Evolutionary conservation across 1,140 invertebrate genomes (phyloP), one percentile per base, ranked within the genome.

Genomic region (Drosophila fuyamai): DNA sequence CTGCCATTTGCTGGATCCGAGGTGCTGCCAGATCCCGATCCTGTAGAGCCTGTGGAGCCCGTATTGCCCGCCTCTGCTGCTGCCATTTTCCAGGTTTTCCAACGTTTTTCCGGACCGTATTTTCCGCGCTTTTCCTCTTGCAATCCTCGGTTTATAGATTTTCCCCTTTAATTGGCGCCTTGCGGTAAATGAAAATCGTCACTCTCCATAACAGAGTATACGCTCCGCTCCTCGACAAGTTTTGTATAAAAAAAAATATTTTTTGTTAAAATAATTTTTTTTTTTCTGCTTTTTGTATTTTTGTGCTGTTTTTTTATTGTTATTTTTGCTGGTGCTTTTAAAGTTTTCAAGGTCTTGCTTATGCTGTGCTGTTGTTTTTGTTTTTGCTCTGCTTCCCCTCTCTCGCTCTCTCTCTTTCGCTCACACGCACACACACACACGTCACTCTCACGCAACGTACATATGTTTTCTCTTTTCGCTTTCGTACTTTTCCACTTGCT

Each of bases 1-100:
- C 97, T 93, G 18, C 96, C 95, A 79, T 95, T 96, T 18, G 81
- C 76, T 2, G 77, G 80, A 43, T 82, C 81, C 6, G 65, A 46
- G 18, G 54, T 43, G n/a, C 29, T 35, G 13, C 68, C 66, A 5
- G 63, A 32, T 35, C 65, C 66, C 14, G 32, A 43, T 38, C 36
- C 68, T 62, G 41, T 41, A 46, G 40, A 41, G 10, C 41, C 63
- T 14, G 48, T 51, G 13, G 23, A 32, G 56, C 47, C 12, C 29
- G 50, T 56, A 59, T 55, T 61, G 27, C 67, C 61, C 63, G 75
- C 67, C 44, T 78, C 76, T 73, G 81, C 58, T 68, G 84, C 80
- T 60, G 84, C 80, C 84, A 88, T 88, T 74, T 53, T 27, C 41
- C n/a, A n/a, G 16, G n/a, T 14, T 50, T 50, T 32, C n/a, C 27